phyloP scores from a whole-genome alignment of 2,113 vertebrate species.

The Paracanthobrama guichenoti region DNA sequence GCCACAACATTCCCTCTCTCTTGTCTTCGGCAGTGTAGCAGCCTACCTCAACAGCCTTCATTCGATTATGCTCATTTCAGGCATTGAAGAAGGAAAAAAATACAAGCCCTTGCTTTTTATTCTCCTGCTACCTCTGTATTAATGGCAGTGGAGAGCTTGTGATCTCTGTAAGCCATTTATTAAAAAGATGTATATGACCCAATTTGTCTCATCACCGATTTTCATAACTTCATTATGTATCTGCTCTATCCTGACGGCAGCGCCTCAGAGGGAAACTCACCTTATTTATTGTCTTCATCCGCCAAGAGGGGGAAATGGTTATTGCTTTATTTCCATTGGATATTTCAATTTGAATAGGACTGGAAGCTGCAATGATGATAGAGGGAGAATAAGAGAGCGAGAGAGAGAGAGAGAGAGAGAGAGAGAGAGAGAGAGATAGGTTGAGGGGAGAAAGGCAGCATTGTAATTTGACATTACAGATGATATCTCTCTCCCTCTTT shows the following conservation, averaged over 20 bases:
- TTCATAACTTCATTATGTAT: constrained; percentile 69
- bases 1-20: background rate
- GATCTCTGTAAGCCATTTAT: constrained; percentile 62
- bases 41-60: constrained; percentile 51
- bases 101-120: constrained; percentile 14
- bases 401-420: constrained; percentile 46
- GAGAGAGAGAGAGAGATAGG: constrained; percentile 22
- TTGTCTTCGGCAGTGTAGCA: constrained; percentile 44
- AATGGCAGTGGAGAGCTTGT: constrained; percentile 52
- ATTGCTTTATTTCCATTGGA: constrained; percentile 60
- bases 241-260: constrained; percentile 59
- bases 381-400: constrained; percentile 22
- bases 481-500: constrained; percentile 50
- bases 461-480: constrained; percentile 59
- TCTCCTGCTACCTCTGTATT: constrained; percentile 41
- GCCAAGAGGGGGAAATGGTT: constrained; percentile 50
- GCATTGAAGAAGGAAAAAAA: constrained; percentile 15
- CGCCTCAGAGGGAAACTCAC: constrained; percentile 48
- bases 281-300: constrained; percentile 64
- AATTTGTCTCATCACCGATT: constrained; percentile 71
- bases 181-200: constrained; percentile 65
- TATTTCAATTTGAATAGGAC: constrained; percentile 59
- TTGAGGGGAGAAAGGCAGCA: constrained; percentile 46
- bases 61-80: constrained; percentile 56
- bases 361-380: constrained; percentile 34